A percentile compares a stretch with the other conserved stretches of the same genome.
These are phyloP conservation scores for Ophion costatus DNA, from an alignment of 2,888 invertebrate genomes.

Conservation along the genomic window DNA sequence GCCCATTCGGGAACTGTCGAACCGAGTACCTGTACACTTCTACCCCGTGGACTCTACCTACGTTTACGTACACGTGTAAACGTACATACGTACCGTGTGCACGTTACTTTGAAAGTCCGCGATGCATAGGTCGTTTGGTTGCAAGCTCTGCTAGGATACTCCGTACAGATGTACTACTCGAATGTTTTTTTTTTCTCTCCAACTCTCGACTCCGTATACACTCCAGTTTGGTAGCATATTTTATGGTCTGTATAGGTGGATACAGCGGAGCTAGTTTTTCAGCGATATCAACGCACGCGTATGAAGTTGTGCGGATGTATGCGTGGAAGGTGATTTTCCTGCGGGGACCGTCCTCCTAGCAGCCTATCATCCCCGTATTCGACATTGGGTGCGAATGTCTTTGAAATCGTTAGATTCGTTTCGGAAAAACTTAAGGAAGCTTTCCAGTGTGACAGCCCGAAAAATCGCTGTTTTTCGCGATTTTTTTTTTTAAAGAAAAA, in stretches of 20 bases:
- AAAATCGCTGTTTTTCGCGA: too few species aligned
- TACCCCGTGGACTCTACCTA: neutral
- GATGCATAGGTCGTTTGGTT: constrained; percentile 46
- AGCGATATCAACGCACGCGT: too few species aligned
- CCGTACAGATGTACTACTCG: constrained; percentile 18
- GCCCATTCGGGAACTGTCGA: constrained; percentile 65
- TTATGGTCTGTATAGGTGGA: constrained; percentile 33
- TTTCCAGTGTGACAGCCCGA: too few species aligned
- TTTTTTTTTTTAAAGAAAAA: too few species aligned
- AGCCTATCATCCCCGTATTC: too few species aligned
- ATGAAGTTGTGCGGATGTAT: too few species aligned
- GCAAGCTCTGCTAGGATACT: constrained; percentile 17
- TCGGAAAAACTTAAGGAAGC: too few species aligned
- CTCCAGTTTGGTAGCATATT: constrained; percentile 59
- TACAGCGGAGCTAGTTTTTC: neutral
- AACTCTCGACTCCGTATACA: constrained; percentile 38
- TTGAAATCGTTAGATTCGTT: too few species aligned
- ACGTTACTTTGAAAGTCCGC: constrained; percentile 63
- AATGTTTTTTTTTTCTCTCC: constrained; percentile 28
- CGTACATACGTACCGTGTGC: constrained; percentile 22
- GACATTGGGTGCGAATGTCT: too few species aligned
- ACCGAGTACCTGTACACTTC: constrained; percentile 35
- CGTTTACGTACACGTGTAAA: constrained; percentile 14
- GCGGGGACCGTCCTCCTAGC: too few species aligned
- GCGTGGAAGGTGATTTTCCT: too few species aligned